Conservation (phyloP, 1,140 invertebrate genomes). For the Phortica variegata region DNA sequence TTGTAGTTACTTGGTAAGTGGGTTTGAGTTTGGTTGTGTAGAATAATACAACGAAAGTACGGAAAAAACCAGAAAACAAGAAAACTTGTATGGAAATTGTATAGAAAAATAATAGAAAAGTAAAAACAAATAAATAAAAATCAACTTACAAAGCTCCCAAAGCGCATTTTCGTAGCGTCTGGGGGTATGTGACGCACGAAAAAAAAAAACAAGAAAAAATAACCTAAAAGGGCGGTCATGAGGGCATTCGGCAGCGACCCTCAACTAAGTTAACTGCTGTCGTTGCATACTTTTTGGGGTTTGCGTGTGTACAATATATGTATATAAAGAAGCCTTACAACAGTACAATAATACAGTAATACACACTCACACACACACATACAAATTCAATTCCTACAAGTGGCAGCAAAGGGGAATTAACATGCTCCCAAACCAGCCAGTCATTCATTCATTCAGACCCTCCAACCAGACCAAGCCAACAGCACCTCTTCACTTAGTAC, state of each 20-base stretch:
- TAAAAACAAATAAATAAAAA: constrained; percentile 12
- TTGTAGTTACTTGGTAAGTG: too few species aligned
- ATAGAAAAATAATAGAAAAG: constrained; percentile 4
- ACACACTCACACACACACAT: too few species aligned
- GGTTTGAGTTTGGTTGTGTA: background rate
- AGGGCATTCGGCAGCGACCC: background rate
- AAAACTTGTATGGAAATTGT: constrained; percentile 10
- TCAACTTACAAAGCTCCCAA: constrained; percentile 6
- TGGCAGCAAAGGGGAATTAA: constrained; percentile 28
- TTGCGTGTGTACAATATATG: constrained; percentile 6
- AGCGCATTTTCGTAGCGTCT: background rate
- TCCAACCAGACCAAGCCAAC: background rate
- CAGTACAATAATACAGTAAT: too few species aligned
- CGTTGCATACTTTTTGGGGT: background rate
- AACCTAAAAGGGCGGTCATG: background rate
- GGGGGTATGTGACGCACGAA: too few species aligned
- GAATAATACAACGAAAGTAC: too few species aligned
- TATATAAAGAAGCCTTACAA: constrained; percentile 10
- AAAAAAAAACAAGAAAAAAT: too few species aligned
- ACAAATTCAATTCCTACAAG: constrained; percentile 20
- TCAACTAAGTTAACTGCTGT: constrained; percentile 4
- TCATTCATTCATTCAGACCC: background rate
- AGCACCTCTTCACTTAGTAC: background rate
- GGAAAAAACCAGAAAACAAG: background rate
- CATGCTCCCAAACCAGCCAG: background rate